These are phyloP conservation scores for Drosophila pachea DNA, from an alignment of 1,140 invertebrate genomes.

Conservation along the genomic window DNA sequence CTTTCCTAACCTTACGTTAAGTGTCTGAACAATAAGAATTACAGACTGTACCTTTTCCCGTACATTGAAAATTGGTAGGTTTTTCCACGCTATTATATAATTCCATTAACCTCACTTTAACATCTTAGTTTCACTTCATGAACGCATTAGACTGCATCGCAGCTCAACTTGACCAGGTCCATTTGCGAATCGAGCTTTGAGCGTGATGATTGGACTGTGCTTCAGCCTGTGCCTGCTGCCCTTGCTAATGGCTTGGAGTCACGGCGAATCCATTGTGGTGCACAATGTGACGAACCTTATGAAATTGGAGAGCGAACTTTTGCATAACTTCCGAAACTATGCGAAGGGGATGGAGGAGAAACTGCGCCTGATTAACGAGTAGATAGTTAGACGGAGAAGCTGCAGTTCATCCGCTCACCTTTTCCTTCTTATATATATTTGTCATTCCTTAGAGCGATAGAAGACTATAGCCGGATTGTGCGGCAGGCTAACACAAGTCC, in stretches of 20 bases:
- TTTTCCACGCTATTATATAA: no score
- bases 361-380: slow-evolving; percentile 41
- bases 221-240: neutral
- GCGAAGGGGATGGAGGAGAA: slow-evolving; percentile 34
- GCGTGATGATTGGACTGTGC: slow-evolving; percentile 22
- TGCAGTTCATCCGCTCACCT: neutral
- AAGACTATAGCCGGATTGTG: slow-evolving; percentile 83
- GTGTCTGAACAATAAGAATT: no score
- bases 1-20: no score
- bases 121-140: no score
- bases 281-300: slow-evolving; percentile 8
- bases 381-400: neutral
- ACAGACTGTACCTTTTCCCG: no score
- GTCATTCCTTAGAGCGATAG: slow-evolving; percentile 27
- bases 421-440: neutral
- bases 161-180: neutral
- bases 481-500: slow-evolving; percentile 86
- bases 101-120: no score
- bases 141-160: neutral
- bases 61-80: no score
- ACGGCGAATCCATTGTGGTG: neutral
- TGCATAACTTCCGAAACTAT: slow-evolving; percentile 38
- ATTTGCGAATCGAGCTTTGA: neutral
- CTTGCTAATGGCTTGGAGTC: slow-evolving; percentile 2
- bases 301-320: slow-evolving; percentile 22